A percentile compares a stretch with the other conserved stretches of the same genome.
phyloP scores from a whole-genome alignment of 2,888 invertebrate species.

The Protodeltote pygarga region DNA sequence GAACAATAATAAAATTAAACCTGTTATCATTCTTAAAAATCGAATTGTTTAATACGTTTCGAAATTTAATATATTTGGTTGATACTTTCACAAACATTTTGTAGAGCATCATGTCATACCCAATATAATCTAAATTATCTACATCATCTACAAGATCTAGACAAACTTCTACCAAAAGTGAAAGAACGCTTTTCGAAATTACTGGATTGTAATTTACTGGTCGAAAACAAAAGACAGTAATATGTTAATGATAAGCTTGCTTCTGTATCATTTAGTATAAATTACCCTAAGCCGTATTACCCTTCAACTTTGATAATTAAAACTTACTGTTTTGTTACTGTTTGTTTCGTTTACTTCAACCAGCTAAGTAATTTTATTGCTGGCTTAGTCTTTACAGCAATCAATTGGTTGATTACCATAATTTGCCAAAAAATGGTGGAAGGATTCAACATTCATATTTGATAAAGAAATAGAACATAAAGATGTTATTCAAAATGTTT shows the following conservation, averaged over 20 bases:
- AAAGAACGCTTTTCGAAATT: slow-evolving; percentile 16
- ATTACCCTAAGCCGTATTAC: slow-evolving; percentile 5
- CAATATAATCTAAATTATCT: no score
- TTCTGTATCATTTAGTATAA: slow-evolving; percentile 3
- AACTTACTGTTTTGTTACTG: no score
- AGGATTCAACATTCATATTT: no score
- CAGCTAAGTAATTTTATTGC: slow-evolving; percentile 2
- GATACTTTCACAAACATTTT: slow-evolving; percentile 13
- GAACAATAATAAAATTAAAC: neutral
- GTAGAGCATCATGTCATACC: slow-evolving; percentile 18
- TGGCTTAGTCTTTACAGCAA: neutral
- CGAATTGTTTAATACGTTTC: no score
- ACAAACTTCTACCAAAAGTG: no score
- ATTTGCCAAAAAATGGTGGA: no score
- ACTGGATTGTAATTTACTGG: slow-evolving; percentile 14
- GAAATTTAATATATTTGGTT: slow-evolving; percentile 29
- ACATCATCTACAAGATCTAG: no score
- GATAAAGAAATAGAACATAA: no score
- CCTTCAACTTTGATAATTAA: slow-evolving; percentile 10
- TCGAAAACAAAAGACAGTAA: slow-evolving; percentile 10
- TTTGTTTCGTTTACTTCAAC: slow-evolving; percentile 5
- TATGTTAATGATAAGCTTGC: neutral
- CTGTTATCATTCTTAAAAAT: no score
- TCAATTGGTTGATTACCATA: neutral
- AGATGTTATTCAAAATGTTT: no score